Percentiles rank a stretch among this genome's conserved stretches.
Conservation (phyloP, 2,113 vertebrate genomes). For the Ranitomeya variabilis region DNA sequence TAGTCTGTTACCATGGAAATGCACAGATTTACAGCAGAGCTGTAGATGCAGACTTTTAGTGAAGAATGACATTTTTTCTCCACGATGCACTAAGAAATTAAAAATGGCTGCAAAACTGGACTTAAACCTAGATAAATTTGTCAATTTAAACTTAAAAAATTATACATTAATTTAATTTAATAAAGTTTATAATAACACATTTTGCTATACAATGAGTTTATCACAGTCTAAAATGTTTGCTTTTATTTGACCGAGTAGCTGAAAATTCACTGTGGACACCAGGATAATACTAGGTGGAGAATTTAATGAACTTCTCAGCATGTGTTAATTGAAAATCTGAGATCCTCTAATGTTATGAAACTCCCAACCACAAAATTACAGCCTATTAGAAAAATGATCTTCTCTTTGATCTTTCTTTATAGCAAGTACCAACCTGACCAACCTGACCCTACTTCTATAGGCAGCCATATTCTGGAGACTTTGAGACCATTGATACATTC, state of each 20-base stretch:
- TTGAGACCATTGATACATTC: conserved; percentile 31
- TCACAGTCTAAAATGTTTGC: neutral
- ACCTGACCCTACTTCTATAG: conserved; percentile 15
- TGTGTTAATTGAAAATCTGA: conserved; percentile 40
- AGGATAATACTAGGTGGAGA: neutral
- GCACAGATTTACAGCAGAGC: neutral
- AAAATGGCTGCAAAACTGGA: too few relatives aligned
- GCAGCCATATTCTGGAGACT: conserved; percentile 18
- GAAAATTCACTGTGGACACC: neutral
- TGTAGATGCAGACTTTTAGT: neutral
- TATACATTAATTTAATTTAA: neutral
- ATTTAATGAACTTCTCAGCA: conserved; percentile 52
- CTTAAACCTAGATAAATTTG: too few relatives aligned
- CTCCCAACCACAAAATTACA: conserved; percentile 45
- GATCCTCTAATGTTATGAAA: conserved; percentile 32
- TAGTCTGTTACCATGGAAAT: neutral
- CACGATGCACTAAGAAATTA: too few relatives aligned
- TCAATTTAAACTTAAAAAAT: too few relatives aligned
- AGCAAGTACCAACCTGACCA: conserved; percentile 18
- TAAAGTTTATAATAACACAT: neutral
- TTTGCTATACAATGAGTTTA: neutral
- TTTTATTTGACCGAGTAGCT: neutral
- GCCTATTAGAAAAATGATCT: conserved; percentile 51
- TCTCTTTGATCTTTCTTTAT: conserved; percentile 35
- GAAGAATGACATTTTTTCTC: too few relatives aligned